Evolutionary conservation across 1,140 invertebrate species (phyloP), one percentile per base, ranked within the genome.

Genomic region (Aphaenogaster rudis): DNA sequence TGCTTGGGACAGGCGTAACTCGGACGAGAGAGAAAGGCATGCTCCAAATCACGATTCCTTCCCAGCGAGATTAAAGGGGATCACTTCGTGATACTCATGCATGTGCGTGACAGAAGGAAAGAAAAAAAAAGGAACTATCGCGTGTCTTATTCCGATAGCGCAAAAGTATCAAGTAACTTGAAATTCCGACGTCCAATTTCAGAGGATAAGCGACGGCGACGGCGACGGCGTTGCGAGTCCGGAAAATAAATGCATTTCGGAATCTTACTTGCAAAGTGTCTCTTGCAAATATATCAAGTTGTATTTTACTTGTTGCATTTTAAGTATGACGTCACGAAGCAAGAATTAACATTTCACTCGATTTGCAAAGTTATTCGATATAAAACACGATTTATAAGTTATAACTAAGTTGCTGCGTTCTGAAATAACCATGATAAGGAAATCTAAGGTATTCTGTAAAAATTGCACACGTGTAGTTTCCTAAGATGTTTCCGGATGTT

Each of bases 11-110:
- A 54, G 28, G 33, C 74, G 86, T 72, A 50, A 59, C 63, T 13
- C 33, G 21, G 28, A 59, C 78, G 45, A 64, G 64, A 87, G 88
- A 92, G 91, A 92, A 90, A 91, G 90, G 90, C 54, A 13, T 86
- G 88, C 57, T 91, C 91, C 50, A 87, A 66, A 88, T 87, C 13
- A 21, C 21, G 11, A 21, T 42, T 54, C 50, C n/a, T 54, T 71
- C 67, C 50, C 28, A 8, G 8, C 4, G n/a, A 50, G 33, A 71
- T 50, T 33, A 21, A 69, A 84, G 17, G 21, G 13, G 28, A 45
- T 21, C 21, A 21, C 50, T 67, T 28, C 39, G 39, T 7, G 42
- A 33, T 66, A 39, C 1, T 82, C 45, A 15, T 42, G 36, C 13
- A 63, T 42, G 11, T 71, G 28, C 66, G 13, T 69, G 36, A 61